These are phyloP conservation scores for Pinctada fucata DNA, from an alignment of 2,888 invertebrate genomes.

Conservation along the genomic window DNA sequence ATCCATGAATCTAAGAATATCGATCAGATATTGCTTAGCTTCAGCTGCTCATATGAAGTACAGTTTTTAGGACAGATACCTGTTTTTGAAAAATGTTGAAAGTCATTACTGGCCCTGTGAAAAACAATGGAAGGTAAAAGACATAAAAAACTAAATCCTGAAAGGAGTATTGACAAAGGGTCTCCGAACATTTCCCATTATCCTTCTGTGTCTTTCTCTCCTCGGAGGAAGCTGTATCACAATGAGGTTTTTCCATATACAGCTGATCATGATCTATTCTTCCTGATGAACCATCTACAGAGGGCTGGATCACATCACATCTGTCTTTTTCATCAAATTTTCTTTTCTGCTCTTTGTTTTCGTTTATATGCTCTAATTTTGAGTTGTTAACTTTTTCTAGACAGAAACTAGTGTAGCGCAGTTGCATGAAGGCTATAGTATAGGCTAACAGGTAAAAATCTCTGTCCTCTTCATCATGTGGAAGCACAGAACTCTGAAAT, in stretches of 20 bases:
- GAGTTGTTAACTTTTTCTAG: slow-evolving; percentile 78
- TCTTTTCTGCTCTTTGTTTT: neutral
- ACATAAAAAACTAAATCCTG: slow-evolving; percentile 84
- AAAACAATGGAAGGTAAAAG: slow-evolving; percentile 89
- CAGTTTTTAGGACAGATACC: slow-evolving; percentile 67
- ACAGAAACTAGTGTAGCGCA: slow-evolving; percentile 86
- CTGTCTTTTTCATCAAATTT: too few relatives aligned
- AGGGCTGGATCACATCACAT: neutral
- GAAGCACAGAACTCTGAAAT: neutral
- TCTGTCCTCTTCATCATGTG: slow-evolving; percentile 37
- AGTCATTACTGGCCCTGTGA: slow-evolving; percentile 89
- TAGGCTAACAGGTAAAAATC: slow-evolving; percentile 79
- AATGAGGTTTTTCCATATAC: neutral
- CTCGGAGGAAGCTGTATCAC: neutral
- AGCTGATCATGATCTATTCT: neutral
- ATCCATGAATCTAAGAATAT: too few relatives aligned
- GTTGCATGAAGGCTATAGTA: slow-evolving; percentile 80
- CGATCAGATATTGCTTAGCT: too few relatives aligned
- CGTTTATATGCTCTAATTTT: neutral
- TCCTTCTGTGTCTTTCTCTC: neutral
- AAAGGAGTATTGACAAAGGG: slow-evolving; percentile 44
- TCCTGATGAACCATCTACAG: neutral
- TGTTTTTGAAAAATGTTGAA: slow-evolving; percentile 84
- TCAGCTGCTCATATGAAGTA: too few relatives aligned
- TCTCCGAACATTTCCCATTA: neutral